Conservation (phyloP, 1,140 invertebrate genomes). For the Drosophila mauritiana region DNA sequence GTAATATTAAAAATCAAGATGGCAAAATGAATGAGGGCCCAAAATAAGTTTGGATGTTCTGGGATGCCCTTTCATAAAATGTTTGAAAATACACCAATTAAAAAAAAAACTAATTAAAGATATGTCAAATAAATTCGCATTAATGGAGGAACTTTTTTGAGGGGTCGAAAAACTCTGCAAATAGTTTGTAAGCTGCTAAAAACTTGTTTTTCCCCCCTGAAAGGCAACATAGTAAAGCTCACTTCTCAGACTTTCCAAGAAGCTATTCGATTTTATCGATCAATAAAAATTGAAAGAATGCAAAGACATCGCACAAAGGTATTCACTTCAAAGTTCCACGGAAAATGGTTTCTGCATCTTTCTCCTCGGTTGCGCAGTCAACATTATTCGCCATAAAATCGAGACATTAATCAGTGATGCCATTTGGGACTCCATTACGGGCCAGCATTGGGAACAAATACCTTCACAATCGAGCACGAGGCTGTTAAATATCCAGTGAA, state of each 20-base stretch:
- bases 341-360: neutral
- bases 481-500: conserved; percentile 49
- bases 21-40: neutral
- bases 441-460: conserved; percentile 27
- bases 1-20: conserved; percentile 13
- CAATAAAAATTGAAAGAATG: conserved; percentile 25
- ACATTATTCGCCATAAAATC: conserved; percentile 39
- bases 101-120: neutral
- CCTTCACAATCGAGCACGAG: conserved; percentile 41
- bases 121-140: neutral
- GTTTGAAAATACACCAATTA: neutral
- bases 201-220: neutral
- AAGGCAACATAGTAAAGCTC: neutral
- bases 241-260: neutral
- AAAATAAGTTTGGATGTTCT: conserved; percentile 1
- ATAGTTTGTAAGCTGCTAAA: neutral
- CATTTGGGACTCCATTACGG: conserved; percentile 36
- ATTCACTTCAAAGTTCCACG: conserved; percentile 6
- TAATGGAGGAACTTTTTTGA: neutral
- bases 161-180: neutral
- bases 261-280: conserved; percentile 17
- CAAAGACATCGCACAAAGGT: neutral
- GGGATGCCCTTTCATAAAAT: no score
- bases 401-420: conserved; percentile 50
- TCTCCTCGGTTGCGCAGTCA: neutral